Evolutionary conservation across 2,797 vertebrate genomes (phyloP), one percentile per base, ranked within the genome.

Genomic region (Odontamblyopus lacepedii): DNA sequence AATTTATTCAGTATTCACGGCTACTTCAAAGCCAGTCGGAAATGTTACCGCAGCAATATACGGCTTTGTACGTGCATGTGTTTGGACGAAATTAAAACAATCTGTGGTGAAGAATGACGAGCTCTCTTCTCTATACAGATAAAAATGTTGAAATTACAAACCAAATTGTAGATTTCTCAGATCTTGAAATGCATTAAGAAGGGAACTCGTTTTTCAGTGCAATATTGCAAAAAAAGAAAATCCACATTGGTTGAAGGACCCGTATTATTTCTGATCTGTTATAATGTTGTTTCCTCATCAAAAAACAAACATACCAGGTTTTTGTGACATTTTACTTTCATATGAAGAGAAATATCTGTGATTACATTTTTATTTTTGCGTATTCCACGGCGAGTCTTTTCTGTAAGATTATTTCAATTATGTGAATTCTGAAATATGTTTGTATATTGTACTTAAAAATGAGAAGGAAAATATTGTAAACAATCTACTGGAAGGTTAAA

Each of bases 1-100:
- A 82, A 91, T 81, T 89, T 90, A 90, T 88, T 89, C 88, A 89
- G 88, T 91, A 88, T 90, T 88, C 72, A 75, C 57, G 80, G 70
- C 74, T 79, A 69, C 55, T 16, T n/a, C n/a, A 13, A 6, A 13
- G 78, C 73, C 78, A 68, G 64, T 74, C 76, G 59, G 62, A 72
- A 70, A 81, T 44, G 63, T 72, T 66, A 72, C 76, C 29, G 74
- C 69, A 79, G 64, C 76, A 73, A 84, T 73, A 88, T 81, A 87
- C 76, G 75, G 72, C 60, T 35, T 63, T 78, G 60, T 86, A 67
- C 55, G 55, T 80, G 88, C 90, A 90, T 90, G 90, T 29, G 18
- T 87, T 56, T 74, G 73, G 69, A 57, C 16, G 67, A 68, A 3
- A 67, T 65, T 68, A 50, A 2, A 66, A 76, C 6, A 3, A 41